Percentiles rank a stretch among this genome's conserved stretches.
Conservation (phyloP, 64 coral and sea anemone genomes). For the Pocillopora verrucosa region DNA sequence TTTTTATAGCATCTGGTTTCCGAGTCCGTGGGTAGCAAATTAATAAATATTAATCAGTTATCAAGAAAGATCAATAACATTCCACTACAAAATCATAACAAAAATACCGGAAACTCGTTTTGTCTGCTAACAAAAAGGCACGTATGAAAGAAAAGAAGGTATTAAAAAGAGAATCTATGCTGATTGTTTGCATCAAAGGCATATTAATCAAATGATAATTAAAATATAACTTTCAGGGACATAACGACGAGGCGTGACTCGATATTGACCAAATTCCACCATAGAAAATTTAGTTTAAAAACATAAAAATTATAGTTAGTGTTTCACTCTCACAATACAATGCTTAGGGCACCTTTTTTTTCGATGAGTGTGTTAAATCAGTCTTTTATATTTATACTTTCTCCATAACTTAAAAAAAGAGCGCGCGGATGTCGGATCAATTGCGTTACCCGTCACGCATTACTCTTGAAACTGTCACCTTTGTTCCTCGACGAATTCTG, state of each 20-base stretch:
- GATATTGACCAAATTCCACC: neutral
- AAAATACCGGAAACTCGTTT: neutral
- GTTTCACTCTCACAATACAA: neutral
- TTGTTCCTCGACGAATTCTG: too few species aligned
- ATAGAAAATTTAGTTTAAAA: neutral
- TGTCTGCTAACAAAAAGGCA: neutral
- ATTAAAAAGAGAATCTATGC: neutral
- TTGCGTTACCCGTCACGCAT: neutral
- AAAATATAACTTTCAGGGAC: too few species aligned
- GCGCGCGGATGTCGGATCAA: too few species aligned
- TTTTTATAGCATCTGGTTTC: neutral
- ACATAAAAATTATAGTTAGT: neutral
- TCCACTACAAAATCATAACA: conserved; percentile 11
- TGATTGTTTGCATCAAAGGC: neutral
- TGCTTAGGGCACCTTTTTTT: neutral
- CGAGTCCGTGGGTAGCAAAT: neutral
- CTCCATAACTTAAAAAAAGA: neutral
- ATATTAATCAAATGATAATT: too few species aligned
- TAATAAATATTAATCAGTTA: conserved; percentile 24
- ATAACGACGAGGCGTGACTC: neutral
- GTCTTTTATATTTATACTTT: neutral
- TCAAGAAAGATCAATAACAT: conserved; percentile 27
- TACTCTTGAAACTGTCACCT: neutral
- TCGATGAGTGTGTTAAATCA: neutral
- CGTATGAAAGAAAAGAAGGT: neutral